Evolutionary conservation across 2,113 vertebrate species (phyloP).

Genomic region (Poeciliopsis prolifica): DNA sequence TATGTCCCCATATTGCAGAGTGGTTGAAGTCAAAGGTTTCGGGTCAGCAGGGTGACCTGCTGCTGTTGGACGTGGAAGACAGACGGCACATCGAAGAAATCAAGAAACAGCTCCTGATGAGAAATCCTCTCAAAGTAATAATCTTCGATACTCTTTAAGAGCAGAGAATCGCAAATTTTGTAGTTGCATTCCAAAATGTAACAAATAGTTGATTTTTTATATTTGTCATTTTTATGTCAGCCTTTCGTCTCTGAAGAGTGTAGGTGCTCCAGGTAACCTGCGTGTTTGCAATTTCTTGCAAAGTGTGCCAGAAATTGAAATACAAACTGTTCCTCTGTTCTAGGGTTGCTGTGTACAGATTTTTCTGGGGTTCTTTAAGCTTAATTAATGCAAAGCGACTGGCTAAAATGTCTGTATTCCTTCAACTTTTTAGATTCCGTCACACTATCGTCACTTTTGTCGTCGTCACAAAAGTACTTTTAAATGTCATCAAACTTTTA

Average conservation of each 20-base stretch:
- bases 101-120: slow-evolving; percentile 83
- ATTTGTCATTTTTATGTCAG: slow-evolving; percentile 31
- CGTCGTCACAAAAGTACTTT: no score
- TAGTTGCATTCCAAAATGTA: neutral
- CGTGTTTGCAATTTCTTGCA: slow-evolving; percentile 13
- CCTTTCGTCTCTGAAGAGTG: slow-evolving; percentile 22
- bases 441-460: neutral
- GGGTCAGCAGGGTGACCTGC: slow-evolving; percentile 69
- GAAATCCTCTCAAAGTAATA: slow-evolving; percentile 74
- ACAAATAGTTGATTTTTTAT: neutral
- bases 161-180: neutral
- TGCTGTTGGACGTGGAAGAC: slow-evolving; percentile 81
- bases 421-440: neutral
- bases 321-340: neutral
- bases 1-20: slow-evolving; percentile 67
- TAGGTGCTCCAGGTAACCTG: slow-evolving; percentile 54
- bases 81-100: slow-evolving; percentile 83
- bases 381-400: neutral
- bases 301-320: slow-evolving; percentile 11
- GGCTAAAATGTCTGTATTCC: neutral
- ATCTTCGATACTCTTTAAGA: neutral
- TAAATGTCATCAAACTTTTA: no score
- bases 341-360: neutral
- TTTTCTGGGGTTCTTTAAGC: neutral
- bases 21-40: slow-evolving; percentile 83